phyloP scores from a whole-genome alignment of 2,888 invertebrate genomes.

The Bugulina stolonifera region DNA sequence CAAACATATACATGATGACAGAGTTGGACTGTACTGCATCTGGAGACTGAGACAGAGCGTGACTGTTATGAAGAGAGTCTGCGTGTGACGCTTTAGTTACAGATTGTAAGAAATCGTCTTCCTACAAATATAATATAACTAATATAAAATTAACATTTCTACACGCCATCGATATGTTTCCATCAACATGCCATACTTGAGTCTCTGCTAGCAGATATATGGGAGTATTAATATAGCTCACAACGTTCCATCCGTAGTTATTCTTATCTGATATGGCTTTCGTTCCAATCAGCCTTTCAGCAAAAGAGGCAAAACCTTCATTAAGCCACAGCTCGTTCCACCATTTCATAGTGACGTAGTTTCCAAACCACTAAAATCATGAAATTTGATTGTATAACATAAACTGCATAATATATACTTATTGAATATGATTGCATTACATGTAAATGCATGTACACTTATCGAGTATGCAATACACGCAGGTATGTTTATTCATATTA shows the following conservation, averaged over 20 bases:
- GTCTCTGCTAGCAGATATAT: too few species aligned
- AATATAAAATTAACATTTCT: too few species aligned
- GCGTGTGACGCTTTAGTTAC: conserved; percentile 60
- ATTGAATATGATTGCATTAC: too few species aligned
- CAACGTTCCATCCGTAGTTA: conserved; percentile 74
- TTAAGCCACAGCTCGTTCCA: conserved; percentile 78
- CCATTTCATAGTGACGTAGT: conserved; percentile 81
- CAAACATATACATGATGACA: conserved; percentile 86
- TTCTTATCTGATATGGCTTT: conserved; percentile 55
- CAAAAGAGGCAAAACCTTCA: conserved; percentile 85
- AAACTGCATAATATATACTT: too few species aligned
- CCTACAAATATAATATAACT: too few species aligned
- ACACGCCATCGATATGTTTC: too few species aligned
- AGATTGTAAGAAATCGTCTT: neutral
- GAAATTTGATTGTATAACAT: too few species aligned
- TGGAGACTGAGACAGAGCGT: conserved; percentile 75
- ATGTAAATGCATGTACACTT: too few species aligned
- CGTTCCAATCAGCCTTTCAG: conserved; percentile 67
- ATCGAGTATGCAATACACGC: too few species aligned
- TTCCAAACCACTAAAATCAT: conserved; percentile 55
- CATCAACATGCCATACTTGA: too few species aligned
- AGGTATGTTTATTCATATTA: too few species aligned
- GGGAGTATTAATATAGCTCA: too few species aligned
- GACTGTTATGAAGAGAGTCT: conserved; percentile 76
- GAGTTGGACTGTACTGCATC: conserved; percentile 69